Evolutionary conservation across 2,888 invertebrate species (phyloP).

Genomic region (Hydriomena furcata): DNA sequence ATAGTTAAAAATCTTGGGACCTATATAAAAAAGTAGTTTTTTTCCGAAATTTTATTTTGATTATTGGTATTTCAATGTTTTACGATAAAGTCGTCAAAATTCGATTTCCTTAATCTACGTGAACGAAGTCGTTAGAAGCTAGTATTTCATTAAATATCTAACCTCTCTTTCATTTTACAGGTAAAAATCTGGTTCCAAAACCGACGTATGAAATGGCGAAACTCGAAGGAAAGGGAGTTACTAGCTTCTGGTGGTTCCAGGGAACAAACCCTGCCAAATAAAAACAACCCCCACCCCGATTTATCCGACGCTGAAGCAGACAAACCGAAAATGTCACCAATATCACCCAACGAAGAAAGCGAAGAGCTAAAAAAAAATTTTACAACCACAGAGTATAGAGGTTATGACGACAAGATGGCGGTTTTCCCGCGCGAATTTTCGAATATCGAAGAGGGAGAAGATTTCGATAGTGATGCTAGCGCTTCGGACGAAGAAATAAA

Average conservation of each 20-base stretch:
- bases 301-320: conserved; percentile 95
- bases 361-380: conserved; percentile 62
- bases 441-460: conserved; percentile 70
- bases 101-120: too few species aligned
- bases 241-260: conserved; percentile 96
- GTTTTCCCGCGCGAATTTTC: conserved; percentile 56
- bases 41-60: too few species aligned
- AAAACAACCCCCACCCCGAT: conserved; percentile 98
- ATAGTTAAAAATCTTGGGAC: too few species aligned
- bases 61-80: too few species aligned
- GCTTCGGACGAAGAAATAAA: conserved; percentile 93
- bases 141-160: too few species aligned
- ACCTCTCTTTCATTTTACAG: conserved; percentile 52
- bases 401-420: conserved; percentile 73
- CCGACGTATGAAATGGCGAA: conserved; percentile 99
- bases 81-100: too few species aligned
- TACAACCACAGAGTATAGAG: conserved; percentile 50
- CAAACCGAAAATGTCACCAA: conserved; percentile 86
- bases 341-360: conserved; percentile 72
- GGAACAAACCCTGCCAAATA: conserved; percentile 97
- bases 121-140: too few species aligned
- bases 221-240: conserved; percentile 97
- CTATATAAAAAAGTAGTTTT: too few species aligned
- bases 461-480: conserved; percentile 82
- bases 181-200: conserved; percentile 95